Evolutionary conservation across 2,797 vertebrate species (phyloP).

Genomic region (Silurus lanzhouensis): DNA sequence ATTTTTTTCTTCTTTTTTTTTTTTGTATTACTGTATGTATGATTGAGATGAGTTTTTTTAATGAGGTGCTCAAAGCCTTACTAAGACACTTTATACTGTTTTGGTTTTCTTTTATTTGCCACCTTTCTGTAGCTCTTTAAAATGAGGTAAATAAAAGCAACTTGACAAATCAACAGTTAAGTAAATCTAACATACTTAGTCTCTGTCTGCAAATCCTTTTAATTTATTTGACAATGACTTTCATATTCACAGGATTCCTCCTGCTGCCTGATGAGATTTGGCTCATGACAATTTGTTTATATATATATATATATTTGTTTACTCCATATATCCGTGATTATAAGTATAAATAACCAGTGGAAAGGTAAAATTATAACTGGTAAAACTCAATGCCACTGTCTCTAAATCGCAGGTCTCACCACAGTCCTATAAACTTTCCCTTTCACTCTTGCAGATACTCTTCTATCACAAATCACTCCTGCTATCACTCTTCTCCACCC

Average conservation of each 20-base stretch:
- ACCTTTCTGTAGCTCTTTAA: not conserved
- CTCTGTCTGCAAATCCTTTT: not conserved
- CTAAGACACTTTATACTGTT: slow-evolving; percentile 2
- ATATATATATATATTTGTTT: no score
- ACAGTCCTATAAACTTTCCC: no score
- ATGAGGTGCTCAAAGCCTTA: not conserved
- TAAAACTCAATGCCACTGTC: no score
- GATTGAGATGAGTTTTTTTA: not conserved
- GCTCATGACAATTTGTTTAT: not conserved
- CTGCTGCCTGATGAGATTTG: not conserved
- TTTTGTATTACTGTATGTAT: not conserved
- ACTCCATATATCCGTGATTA: no score
- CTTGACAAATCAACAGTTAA: slow-evolving; percentile 3
- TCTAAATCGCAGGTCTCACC: no score
- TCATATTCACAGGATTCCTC: not conserved
- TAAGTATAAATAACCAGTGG: no score
- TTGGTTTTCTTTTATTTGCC: not conserved
- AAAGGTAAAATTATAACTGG: no score
- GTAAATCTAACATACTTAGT: not conserved
- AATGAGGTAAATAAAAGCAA: not conserved
- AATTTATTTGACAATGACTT: not conserved
- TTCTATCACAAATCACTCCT: no score
- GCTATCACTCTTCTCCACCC: no score
- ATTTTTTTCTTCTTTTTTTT: not conserved
- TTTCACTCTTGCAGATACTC: no score